Conservation (phyloP, 2,113 vertebrate genomes). For the Thinocorus orbignyianus region DNA sequence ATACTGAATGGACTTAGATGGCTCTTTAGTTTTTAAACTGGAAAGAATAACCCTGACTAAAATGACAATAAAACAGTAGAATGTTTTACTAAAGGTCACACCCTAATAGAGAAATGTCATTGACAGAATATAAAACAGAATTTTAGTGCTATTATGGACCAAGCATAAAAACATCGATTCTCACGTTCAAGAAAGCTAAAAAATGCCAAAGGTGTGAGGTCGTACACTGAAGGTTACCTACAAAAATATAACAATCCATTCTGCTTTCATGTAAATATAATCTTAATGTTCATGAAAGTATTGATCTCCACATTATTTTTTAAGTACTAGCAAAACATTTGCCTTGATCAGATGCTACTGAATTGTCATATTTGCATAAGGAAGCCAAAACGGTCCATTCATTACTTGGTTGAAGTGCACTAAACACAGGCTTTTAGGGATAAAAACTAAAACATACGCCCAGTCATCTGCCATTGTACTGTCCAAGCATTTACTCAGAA, state of each 20-base stretch:
- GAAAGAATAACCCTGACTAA: background rate
- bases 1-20: background rate
- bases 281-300: background rate
- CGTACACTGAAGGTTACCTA: background rate
- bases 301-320: background rate
- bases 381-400: background rate
- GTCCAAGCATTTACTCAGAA: background rate
- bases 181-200: background rate
- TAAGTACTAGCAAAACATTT: background rate
- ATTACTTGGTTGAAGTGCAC: background rate
- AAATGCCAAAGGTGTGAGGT: background rate
- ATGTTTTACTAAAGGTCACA: background rate
- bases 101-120: background rate
- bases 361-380: background rate
- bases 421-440: background rate
- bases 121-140: background rate
- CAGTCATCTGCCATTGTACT: background rate
- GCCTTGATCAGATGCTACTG: background rate
- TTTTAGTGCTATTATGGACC: background rate
- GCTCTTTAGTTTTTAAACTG: background rate
- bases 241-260: background rate
- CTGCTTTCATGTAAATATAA: background rate
- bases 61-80: background rate
- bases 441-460: background rate
- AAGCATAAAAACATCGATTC: background rate